phyloP scores from a whole-genome alignment of 2,113 vertebrate genomes.

The Hemiprocne comata region DNA sequence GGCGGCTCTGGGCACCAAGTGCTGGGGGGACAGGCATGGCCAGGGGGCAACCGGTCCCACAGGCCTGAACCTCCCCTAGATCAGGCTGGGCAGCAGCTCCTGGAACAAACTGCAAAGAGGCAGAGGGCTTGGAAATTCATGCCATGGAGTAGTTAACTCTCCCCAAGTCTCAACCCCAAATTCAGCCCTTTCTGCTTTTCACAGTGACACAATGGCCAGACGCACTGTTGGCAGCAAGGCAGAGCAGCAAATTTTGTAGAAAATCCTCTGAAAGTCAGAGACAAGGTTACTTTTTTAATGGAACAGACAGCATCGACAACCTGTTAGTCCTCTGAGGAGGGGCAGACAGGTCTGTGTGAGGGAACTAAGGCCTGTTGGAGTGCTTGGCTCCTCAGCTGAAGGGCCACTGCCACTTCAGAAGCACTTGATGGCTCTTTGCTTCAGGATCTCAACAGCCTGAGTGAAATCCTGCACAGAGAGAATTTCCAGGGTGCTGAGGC shows the following conservation, averaged over 20 bases:
- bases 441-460: not conserved
- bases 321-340: not conserved
- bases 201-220: not conserved
- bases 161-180: not conserved
- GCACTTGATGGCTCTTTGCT: constrained; percentile 30
- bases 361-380: constrained; percentile 25
- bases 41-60: not conserved
- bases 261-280: not conserved
- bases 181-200: not conserved
- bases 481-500: not conserved
- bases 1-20: accelerated
- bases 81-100: not conserved
- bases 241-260: not conserved
- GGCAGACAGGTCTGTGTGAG: not conserved
- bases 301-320: not conserved
- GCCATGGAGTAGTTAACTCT: not conserved
- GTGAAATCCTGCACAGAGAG: not conserved
- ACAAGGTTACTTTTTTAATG: not conserved
- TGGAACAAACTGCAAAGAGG: not conserved
- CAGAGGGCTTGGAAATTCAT: not conserved
- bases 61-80: too few species aligned
- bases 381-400: constrained; percentile 18
- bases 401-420: constrained; percentile 45
- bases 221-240: not conserved
- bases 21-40: accelerated